Percentiles rank a stretch among this genome's conserved stretches.
Evolutionary conservation across 2,113 vertebrate species (phyloP).

Genomic region (Platycercus adscitus): DNA sequence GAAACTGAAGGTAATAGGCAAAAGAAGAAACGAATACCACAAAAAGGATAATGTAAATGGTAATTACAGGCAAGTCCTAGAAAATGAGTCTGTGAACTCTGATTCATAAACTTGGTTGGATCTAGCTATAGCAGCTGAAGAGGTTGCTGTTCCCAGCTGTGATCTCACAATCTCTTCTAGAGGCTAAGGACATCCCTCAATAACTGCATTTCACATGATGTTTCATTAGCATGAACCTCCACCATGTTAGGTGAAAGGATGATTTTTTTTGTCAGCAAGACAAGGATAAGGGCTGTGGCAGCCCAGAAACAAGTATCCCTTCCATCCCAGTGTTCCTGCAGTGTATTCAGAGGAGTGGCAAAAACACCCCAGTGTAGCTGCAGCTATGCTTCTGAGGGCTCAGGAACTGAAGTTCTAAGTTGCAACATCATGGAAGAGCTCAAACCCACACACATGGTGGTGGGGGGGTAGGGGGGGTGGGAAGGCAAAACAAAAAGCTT

Average conservation of each 20-base stretch:
- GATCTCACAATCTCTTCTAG: background rate
- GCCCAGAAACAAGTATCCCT: background rate
- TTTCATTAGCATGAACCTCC: background rate
- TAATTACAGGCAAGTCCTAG: background rate
- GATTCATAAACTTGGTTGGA: background rate
- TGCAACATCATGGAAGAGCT: background rate
- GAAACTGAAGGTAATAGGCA: background rate
- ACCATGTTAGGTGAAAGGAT: background rate
- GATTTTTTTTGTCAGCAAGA: background rate
- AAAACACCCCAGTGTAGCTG: background rate
- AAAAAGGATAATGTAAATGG: background rate
- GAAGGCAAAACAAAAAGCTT: fast-evolving
- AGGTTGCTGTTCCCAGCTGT: background rate
- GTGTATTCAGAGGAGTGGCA: background rate
- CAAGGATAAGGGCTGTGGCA: background rate
- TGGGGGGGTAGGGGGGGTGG: too few species aligned
- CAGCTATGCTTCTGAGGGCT: background rate
- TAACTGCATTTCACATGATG: background rate
- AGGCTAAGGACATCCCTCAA: background rate
- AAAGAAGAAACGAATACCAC: background rate
- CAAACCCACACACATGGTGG: background rate
- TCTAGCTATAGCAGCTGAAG: background rate
- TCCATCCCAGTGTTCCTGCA: background rate
- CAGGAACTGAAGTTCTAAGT: background rate
- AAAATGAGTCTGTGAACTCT: background rate